Percentiles rank a stretch among this genome's conserved stretches.
phyloP scores from a whole-genome alignment of 2,113 vertebrate species.

The Corythoichthys haematopterus region DNA sequence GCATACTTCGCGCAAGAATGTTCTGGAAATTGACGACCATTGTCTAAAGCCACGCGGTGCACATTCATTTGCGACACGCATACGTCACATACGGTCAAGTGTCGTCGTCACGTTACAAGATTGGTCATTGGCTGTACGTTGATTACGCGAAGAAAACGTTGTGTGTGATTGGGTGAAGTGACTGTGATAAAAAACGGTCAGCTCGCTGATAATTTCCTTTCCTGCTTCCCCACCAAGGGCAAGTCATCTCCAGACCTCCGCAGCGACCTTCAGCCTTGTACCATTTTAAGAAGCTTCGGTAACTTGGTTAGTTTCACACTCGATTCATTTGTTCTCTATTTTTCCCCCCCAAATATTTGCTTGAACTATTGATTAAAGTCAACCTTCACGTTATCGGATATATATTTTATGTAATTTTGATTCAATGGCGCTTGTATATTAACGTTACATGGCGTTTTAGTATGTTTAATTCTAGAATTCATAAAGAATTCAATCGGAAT shows the following conservation, averaged over 20 bases:
- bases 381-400: not conserved
- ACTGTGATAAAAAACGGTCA: slow-evolving; percentile 45
- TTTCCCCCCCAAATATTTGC: not conserved
- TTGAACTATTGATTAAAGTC: not conserved
- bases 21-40: not conserved
- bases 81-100: not conserved
- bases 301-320: slow-evolving; percentile 32
- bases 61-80: slow-evolving; percentile 5
- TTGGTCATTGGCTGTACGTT: slow-evolving; percentile 47
- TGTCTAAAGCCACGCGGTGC: slow-evolving; percentile 13
- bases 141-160: not conserved
- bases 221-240: slow-evolving; percentile 44
- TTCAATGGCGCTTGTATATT: not conserved
- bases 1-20: not conserved
- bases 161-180: slow-evolving; percentile 58
- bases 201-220: slow-evolving; percentile 14
- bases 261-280: not conserved
- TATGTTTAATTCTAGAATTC: not conserved
- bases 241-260: not conserved
- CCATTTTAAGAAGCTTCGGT: not conserved
- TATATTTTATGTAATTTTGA: not conserved
- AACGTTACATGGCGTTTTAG: too few relatives aligned
- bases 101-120: not conserved
- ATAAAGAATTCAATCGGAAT: not conserved
- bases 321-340: too few relatives aligned